phyloP scores from a whole-genome alignment of 2,113 vertebrate genomes.

The Physeter macrocephalus region DNA sequence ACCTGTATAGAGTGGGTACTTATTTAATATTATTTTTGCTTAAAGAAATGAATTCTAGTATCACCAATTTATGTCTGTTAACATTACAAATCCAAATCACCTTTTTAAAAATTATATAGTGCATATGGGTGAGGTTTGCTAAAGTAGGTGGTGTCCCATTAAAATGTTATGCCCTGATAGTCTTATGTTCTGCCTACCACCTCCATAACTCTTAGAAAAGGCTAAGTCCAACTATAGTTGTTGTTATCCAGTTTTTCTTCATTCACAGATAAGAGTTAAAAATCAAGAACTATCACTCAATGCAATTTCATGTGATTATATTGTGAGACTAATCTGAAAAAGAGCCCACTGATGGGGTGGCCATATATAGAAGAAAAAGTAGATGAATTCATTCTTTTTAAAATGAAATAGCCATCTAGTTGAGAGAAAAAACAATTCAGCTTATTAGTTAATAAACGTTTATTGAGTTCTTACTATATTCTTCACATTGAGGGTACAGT shows the following conservation, averaged over 20 bases:
- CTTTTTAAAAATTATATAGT: background rate
- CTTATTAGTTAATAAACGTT: background rate
- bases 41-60: background rate
- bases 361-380: background rate
- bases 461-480: background rate
- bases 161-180: background rate
- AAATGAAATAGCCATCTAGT: background rate
- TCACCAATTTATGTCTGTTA: background rate
- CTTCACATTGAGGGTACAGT: background rate
- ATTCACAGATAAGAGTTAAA: background rate
- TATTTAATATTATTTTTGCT: background rate
- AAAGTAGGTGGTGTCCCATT: fast-evolving
- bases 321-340: background rate
- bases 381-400: background rate
- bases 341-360: background rate
- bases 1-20: background rate
- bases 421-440: background rate
- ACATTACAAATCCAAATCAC: background rate
- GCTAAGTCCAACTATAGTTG: background rate
- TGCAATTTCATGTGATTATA: background rate
- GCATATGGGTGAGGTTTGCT: background rate
- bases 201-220: background rate
- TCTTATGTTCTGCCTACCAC: background rate
- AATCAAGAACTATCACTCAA: background rate
- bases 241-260: background rate